Conservation (phyloP, 2,797 vertebrate genomes). For the Danio kyathit region DNA sequence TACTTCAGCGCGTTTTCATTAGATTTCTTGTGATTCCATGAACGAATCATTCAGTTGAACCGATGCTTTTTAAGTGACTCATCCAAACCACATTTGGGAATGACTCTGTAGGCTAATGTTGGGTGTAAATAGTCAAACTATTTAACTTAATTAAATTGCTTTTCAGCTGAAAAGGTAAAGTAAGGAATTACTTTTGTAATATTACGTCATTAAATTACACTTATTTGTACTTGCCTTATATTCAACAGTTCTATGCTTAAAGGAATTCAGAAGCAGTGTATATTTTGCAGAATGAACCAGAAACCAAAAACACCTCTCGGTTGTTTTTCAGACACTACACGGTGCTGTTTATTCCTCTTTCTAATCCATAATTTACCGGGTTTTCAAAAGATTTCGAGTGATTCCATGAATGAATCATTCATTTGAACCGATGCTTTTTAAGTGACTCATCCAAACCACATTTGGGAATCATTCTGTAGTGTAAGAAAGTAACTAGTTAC, state of each 20-base stretch:
- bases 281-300: conserved; percentile 54
- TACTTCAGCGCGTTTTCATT: too few species aligned
- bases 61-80: background rate
- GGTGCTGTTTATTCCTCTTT: background rate
- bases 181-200: too few species aligned
- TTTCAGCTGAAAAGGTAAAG: too few species aligned
- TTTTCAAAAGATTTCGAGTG: background rate
- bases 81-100: background rate
- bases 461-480: background rate
- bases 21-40: background rate
- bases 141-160: too few species aligned
- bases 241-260: too few species aligned
- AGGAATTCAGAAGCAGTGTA: too few species aligned
- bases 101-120: background rate
- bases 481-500: too few species aligned
- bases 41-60: conserved; percentile 12
- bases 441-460: background rate
- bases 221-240: too few species aligned
- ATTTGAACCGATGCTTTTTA: background rate
- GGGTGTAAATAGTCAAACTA: too few species aligned
- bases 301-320: conserved; percentile 28
- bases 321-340: background rate
- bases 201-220: too few species aligned
- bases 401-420: background rate
- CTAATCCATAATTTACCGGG: background rate